phyloP scores from a whole-genome alignment of 2,797 vertebrate genomes.

The Rachycentron canadum region DNA sequence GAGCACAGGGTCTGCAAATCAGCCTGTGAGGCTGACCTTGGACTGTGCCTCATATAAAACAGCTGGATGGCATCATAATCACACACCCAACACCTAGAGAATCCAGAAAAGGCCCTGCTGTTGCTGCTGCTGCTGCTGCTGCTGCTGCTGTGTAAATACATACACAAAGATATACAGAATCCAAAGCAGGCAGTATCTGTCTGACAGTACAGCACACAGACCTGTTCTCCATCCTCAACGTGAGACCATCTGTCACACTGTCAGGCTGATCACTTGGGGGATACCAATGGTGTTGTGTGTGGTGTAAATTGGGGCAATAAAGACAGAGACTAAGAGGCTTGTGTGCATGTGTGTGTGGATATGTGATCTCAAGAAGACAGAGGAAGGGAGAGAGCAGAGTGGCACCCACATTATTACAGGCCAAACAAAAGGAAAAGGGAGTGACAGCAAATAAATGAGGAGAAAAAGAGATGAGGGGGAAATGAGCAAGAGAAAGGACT shows the following conservation, averaged over 20 bases:
- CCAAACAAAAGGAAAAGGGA: slow-evolving; percentile 33
- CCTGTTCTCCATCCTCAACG: slow-evolving; percentile 23
- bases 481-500: not conserved
- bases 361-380: not conserved
- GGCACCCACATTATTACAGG: slow-evolving; percentile 20
- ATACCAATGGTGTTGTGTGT: slow-evolving; percentile 30
- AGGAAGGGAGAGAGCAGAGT: not conserved
- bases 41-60: slow-evolving; percentile 24
- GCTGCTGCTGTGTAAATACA: slow-evolving; percentile 16
- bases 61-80: slow-evolving; percentile 29
- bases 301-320: slow-evolving; percentile 40
- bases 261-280: slow-evolving; percentile 28
- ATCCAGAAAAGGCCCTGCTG: slow-evolving; percentile 3
- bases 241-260: slow-evolving; percentile 20
- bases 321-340: not conserved
- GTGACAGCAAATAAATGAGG: slow-evolving; percentile 7
- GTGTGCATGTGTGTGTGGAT: slow-evolving; percentile 3
- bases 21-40: slow-evolving; percentile 33
- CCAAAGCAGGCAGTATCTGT: not conserved
- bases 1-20: slow-evolving; percentile 22
- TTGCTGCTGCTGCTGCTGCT: not conserved
- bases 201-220: slow-evolving; percentile 2
- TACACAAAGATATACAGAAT: slow-evolving; percentile 24
- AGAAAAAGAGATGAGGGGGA: slow-evolving; percentile 8
- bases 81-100: slow-evolving; percentile 14